Evolutionary conservation across 1,140 invertebrate genomes (phyloP), one percentile per base, ranked within the genome.

Genomic region (Drosophila nebulosa): DNA sequence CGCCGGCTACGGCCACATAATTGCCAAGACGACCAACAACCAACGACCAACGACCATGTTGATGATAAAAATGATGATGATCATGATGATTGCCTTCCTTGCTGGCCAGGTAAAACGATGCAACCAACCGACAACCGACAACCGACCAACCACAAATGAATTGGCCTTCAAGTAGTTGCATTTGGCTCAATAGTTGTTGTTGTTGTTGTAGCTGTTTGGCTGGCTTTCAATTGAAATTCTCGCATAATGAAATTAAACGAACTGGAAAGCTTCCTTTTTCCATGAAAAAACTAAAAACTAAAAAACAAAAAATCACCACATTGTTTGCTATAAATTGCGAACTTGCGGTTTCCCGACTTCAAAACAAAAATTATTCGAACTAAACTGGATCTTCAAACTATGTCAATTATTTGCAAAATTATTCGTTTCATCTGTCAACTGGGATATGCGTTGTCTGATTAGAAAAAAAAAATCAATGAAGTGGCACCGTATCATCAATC

Each of bases 261-360:
- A 84, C 80, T 84, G 80, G 80, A 84, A 84, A 84, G 80, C 80
- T 85, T 84, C 80, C 80, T 84, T 84, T 83, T 84, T 67, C 76
- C 64, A 79, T 70, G 73, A 77, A 80, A 84, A 84, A 78, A 21
- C 71, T 46, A 83, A 65, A 5, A 46, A 42, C 39, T 52, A 51
- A 59, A 42, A 61, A 16, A 14, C 18, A 6, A 22, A 42, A 26
- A 71, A 56, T 24, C 61, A 63, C 52, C 12, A 12, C 30, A 32
- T 32, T 32, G 30, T 32, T 9, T 32, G 27, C 4, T 4, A 56
- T 32, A 6, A 35, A 6, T 56, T 35, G 27, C 12, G 27, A 6
- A 35, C 12, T 56, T 35, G 27, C 12, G 27, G 14, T 18, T 18
- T 18, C n/a, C n/a, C 24, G 9, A 55, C 4, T 55, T 55, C 1